Evolutionary conservation across 1,140 invertebrate species (phyloP).

Genomic region (Platorchestia sp.): DNA sequence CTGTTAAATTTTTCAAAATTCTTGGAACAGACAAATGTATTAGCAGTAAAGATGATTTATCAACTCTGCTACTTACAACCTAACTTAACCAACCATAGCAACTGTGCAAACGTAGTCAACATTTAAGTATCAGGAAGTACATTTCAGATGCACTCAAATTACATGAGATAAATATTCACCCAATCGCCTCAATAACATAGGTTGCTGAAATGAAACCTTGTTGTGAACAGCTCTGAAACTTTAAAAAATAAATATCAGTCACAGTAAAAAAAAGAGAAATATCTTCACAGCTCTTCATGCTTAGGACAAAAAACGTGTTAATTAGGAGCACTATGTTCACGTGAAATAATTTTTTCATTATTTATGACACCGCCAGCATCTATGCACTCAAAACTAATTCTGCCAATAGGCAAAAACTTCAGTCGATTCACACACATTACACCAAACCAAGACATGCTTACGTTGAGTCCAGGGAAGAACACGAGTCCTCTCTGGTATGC

Average conservation of each 20-base stretch:
- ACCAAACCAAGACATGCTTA: not conserved
- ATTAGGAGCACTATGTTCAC: not conserved
- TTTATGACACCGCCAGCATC: not conserved
- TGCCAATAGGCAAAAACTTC: not conserved
- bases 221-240: not conserved
- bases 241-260: not conserved
- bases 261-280: not conserved
- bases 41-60: no score
- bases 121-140: not conserved
- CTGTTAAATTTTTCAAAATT: no score
- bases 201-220: not conserved
- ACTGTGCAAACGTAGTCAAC: no score
- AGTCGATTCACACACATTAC: not conserved
- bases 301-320: not conserved
- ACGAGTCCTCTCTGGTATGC: not conserved
- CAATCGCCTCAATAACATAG: not conserved
- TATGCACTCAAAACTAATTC: not conserved
- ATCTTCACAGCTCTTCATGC: not conserved
- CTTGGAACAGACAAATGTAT: no score
- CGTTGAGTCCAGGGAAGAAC: conserved; percentile 9
- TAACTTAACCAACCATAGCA: no score
- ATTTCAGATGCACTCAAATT: not conserved
- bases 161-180: not conserved
- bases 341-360: not conserved
- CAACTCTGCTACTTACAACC: no score